Evolutionary conservation across 1,140 invertebrate genomes (phyloP).

Genomic region (Pseudomyrmex gracilis): DNA sequence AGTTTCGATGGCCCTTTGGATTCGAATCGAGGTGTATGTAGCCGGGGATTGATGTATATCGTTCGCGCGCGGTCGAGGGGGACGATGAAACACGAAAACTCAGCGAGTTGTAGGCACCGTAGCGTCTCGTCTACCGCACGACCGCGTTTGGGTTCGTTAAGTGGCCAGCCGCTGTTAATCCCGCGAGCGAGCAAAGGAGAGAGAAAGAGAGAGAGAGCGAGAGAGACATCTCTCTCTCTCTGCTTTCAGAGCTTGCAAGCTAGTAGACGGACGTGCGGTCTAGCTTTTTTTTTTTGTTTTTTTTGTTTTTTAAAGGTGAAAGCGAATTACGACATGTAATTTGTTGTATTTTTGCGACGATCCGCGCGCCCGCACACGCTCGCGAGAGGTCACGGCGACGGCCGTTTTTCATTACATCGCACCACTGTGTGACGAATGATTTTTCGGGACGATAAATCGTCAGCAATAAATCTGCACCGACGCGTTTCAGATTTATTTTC

Average conservation of each 20-base stretch:
- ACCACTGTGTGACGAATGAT: conserved; percentile 53
- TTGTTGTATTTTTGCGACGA: conserved; percentile 45
- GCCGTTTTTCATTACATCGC: conserved; percentile 55
- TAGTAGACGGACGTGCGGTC: conserved; percentile 16
- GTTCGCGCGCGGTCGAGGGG: neutral
- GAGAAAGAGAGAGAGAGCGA: too few relatives aligned
- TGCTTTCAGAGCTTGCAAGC: conserved; percentile 2
- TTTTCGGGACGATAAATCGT: conserved; percentile 56
- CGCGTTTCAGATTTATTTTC: conserved; percentile 61
- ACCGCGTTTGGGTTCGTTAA: conserved; percentile 51
- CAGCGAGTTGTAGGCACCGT: conserved; percentile 15
- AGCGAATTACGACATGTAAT: conserved; percentile 42
- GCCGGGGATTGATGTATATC: conserved; percentile 63
- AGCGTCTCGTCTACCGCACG: neutral
- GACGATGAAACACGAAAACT: conserved; percentile 25
- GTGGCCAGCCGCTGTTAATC: conserved; percentile 48
- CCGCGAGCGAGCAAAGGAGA: neutral
- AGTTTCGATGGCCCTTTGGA: conserved; percentile 66
- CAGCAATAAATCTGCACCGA: conserved; percentile 59
- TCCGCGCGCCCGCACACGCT: conserved; percentile 7
- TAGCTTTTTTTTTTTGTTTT: neutral
- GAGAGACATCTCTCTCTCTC: too few relatives aligned
- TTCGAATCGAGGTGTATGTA: conserved; percentile 5
- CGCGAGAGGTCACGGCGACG: neutral
- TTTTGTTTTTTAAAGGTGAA: too few relatives aligned